phyloP scores from a whole-genome alignment of 2,797 vertebrate species.

The Myioborus melanocephalus region DNA sequence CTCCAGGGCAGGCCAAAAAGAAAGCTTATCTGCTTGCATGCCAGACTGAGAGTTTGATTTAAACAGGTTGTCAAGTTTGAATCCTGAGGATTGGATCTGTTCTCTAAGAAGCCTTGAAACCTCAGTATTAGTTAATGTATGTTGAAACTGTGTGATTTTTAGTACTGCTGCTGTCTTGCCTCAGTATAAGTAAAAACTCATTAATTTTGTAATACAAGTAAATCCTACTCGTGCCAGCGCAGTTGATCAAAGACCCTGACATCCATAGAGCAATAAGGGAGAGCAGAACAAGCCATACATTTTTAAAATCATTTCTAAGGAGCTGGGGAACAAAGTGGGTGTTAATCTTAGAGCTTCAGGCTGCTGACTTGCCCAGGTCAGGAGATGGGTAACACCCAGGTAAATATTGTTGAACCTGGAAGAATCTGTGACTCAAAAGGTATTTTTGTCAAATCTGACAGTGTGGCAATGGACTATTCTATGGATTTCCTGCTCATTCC shows the following conservation, averaged over 20 bases:
- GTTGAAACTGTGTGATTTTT: neutral
- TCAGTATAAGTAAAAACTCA: conserved; percentile 1
- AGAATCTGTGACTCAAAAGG: neutral
- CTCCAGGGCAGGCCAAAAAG: neutral
- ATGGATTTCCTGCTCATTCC: neutral
- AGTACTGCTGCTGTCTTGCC: neutral
- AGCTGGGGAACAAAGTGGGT: neutral
- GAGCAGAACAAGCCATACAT: neutral
- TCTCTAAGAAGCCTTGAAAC: conserved; percentile 3
- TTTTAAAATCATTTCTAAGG: neutral
- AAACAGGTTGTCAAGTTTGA: neutral
- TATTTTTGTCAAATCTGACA: neutral
- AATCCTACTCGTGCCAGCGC: neutral
- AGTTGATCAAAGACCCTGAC: neutral
- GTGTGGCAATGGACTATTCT: neutral
- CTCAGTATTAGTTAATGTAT: neutral
- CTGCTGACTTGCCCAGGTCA: neutral
- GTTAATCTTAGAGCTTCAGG: neutral
- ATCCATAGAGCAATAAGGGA: neutral
- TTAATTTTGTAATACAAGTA: neutral
- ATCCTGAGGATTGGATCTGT: neutral
- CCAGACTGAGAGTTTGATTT: neutral
- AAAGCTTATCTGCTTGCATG: neutral
- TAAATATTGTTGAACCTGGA: neutral
- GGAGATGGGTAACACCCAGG: neutral